Percentiles rank a stretch among this genome's conserved stretches.
Evolutionary conservation across 2,888 invertebrate species (phyloP).

Genomic region (Xestia ashworthii): DNA sequence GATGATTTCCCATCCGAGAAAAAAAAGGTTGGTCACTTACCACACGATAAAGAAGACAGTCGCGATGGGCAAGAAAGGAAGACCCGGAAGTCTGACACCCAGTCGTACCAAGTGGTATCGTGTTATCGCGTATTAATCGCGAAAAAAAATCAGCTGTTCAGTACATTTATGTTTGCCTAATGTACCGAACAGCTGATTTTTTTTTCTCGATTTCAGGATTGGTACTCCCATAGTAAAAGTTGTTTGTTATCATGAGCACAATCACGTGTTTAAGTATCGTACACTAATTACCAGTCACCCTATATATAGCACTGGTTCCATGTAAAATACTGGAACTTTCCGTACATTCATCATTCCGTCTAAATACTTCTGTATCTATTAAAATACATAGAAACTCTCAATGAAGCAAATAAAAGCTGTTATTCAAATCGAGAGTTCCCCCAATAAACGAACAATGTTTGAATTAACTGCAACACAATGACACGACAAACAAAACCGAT

Average conservation of each 20-base stretch:
- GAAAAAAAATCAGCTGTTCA: too few relatives aligned
- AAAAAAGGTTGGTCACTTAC: too few relatives aligned
- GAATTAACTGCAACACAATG: conserved; percentile 9
- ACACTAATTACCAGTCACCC: too few relatives aligned
- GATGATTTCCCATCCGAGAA: too few relatives aligned
- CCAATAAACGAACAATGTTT: conserved; percentile 11
- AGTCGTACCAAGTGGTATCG: not conserved
- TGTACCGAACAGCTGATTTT: too few relatives aligned
- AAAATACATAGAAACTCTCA: not conserved
- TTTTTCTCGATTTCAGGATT: too few relatives aligned
- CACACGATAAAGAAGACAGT: not conserved
- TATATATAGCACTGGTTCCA: not conserved
- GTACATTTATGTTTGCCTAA: too few relatives aligned
- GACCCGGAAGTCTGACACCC: not conserved
- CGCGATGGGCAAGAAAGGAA: not conserved
- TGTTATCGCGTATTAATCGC: too few relatives aligned
- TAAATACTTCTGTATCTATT: not conserved
- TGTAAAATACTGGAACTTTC: not conserved
- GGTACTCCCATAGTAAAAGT: too few relatives aligned
- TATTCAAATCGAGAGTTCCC: conserved; percentile 9
- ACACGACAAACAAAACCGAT: conserved; percentile 7
- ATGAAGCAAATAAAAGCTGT: conserved; percentile 9
- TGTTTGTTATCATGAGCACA: too few relatives aligned
- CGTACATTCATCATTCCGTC: not conserved
- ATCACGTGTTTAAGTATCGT: too few relatives aligned